Base-by-base conservation (phyloP, 2,113 vertebrate species). In the Pachyramphus minor region DNA sequence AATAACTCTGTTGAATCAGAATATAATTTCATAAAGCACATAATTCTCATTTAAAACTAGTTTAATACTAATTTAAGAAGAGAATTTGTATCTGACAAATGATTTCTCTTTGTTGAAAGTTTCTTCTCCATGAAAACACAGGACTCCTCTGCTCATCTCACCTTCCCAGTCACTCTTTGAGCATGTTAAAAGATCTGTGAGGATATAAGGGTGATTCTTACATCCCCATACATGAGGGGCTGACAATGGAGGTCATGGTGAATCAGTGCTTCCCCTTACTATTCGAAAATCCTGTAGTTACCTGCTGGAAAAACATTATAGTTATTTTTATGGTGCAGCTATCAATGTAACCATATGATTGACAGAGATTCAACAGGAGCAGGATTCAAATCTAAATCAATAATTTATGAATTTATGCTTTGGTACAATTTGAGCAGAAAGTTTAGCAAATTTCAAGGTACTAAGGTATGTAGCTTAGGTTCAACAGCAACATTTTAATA, bases 1-100 rank as follows among this genome's bases (percentile, higher is more conserved):
- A 93, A 91, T 78, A 92, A 81, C 47, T 62, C 59, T 59, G 24
- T 33, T 82, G 81, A 94, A 94, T 93, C 78, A 94, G 50, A 90
- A 72, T 75, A 41, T 79, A 84, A 93, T 94, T 85, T 56, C 39
- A 84, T 74, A 91, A 96, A 69, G 19, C 4, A 69, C 67, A 69
- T 64, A 1, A 72, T 79, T 79, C 55, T 45, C 74, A 39, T 67
- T 68, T 59, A 80, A 71, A 53, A 75, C 14, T 23, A 52, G 42
- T 58, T 77, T 68, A 55, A 56, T 50, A 24, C 27, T 83, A 87
- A 79, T 87, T 69, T 69, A 73, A 68, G 45, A 83, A 42, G 3
- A 69, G 55, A 76, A 71, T 80, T 90, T 76, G 19, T 68, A 55
- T 69, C 25, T 74, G 35, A 18, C 45, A 77, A 71, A 13, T 63